These are phyloP conservation scores for Cryptocephalus moraei DNA, from an alignment of 2,888 invertebrate species.

Conservation along the genomic window DNA sequence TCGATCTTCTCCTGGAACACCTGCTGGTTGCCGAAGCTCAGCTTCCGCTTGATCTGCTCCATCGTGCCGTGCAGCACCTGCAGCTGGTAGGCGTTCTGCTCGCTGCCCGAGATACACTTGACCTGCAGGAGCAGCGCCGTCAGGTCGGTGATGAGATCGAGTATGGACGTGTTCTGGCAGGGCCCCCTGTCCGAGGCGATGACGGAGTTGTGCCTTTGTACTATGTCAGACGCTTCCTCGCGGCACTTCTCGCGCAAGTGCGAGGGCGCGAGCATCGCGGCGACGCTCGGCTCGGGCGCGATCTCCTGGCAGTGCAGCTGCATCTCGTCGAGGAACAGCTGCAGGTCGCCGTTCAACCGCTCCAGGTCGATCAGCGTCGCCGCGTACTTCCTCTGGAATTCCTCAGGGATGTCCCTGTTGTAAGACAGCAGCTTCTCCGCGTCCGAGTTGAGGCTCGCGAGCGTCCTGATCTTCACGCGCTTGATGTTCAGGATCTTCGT, in stretches of 20 bases:
- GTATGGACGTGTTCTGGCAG: conserved; percentile 47
- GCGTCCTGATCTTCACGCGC: conserved; percentile 63
- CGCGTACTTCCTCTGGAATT: conserved; percentile 88
- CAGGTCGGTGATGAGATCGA: conserved; percentile 75
- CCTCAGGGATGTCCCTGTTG: conserved; percentile 67
- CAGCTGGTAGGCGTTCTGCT: conserved; percentile 83
- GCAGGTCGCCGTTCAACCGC: conserved; percentile 79
- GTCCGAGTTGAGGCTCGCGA: conserved; percentile 81
- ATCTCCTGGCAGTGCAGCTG: conserved; percentile 73
- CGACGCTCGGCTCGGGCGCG: conserved; percentile 76
- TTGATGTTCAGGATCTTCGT: conserved; percentile 79
- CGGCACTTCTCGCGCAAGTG: conserved; percentile 79
- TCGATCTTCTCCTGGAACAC: conserved; percentile 83
- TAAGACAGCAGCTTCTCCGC: conserved; percentile 80
- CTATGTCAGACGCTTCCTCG: conserved; percentile 73
- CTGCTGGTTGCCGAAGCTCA: conserved; percentile 64
- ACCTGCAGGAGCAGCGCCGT: conserved; percentile 86
- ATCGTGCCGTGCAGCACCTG: conserved; percentile 82
- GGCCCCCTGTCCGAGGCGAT: conserved; percentile 46
- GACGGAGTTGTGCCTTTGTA: conserved; percentile 57
- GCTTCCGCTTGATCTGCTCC: conserved; percentile 73
- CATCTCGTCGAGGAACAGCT: conserved; percentile 75
- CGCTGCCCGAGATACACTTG: conserved; percentile 66
- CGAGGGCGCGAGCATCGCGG: conserved; percentile 80
- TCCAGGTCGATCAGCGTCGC: conserved; percentile 80